phyloP scores from a whole-genome alignment of 2,797 vertebrate genomes.

The Enteromius afrohamiltoni region DNA sequence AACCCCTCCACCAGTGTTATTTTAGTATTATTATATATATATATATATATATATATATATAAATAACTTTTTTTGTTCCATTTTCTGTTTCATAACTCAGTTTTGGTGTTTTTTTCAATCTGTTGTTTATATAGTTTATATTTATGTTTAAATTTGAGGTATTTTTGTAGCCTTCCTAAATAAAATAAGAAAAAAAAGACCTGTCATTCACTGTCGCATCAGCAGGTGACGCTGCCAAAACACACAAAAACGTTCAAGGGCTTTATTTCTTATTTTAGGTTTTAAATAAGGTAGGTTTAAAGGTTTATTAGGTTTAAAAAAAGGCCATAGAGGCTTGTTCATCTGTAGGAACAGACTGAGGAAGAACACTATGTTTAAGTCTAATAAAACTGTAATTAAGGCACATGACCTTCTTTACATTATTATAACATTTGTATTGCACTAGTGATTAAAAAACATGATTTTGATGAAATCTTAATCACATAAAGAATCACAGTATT shows the following conservation, averaged over 20 bases:
- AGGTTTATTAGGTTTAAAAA: neutral
- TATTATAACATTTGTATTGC: neutral
- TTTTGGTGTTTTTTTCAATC: neutral
- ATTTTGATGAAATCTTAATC: neutral
- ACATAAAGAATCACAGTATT: neutral
- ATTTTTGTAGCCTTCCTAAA: neutral
- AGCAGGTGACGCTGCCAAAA: neutral
- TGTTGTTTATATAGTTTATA: neutral
- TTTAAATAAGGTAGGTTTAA: too few species aligned
- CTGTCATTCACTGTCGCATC: neutral
- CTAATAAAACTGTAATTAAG: neutral
- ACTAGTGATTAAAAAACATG: neutral
- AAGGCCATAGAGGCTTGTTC: neutral
- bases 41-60: neutral
- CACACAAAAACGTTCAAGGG: neutral
- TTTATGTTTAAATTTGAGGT: neutral
- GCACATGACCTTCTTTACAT: neutral
- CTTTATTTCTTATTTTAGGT: neutral
- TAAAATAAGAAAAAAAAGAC: neutral
- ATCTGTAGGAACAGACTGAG: neutral
- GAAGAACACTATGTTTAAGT: neutral
- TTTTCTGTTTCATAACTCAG: neutral
- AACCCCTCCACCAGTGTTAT: neutral
- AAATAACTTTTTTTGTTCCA: neutral
- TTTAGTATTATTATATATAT: neutral